These are phyloP conservation scores for Polyommatus icarus DNA, from an alignment of 2,888 invertebrate genomes.

Conservation along the genomic window DNA sequence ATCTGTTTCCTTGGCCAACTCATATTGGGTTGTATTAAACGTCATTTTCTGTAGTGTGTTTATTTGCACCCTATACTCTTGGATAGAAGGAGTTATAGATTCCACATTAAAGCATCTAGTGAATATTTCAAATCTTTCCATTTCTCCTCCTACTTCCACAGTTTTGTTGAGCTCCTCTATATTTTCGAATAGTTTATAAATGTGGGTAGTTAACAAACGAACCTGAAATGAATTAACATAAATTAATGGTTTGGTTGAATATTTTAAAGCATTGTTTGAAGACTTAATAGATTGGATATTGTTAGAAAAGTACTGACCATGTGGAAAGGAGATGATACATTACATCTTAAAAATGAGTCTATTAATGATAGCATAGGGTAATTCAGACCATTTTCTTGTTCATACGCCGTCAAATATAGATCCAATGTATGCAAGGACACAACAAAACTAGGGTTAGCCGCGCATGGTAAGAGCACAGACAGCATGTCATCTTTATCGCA, in stretches of 20 bases:
- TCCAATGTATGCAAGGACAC: slow-evolving; percentile 77
- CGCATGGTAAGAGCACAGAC: slow-evolving; percentile 67
- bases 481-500: slow-evolving; percentile 67
- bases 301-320: slow-evolving; percentile 71
- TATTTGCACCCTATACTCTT: slow-evolving; percentile 89
- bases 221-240: slow-evolving; percentile 70
- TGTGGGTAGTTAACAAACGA: slow-evolving; percentile 86
- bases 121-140: slow-evolving; percentile 82
- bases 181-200: slow-evolving; percentile 85
- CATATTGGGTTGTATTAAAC: slow-evolving; percentile 81
- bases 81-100: slow-evolving; percentile 84
- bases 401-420: slow-evolving; percentile 75
- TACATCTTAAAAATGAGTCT: slow-evolving; percentile 77
- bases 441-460: slow-evolving; percentile 68
- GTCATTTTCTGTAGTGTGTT: slow-evolving; percentile 87
- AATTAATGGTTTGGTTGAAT: background rate
- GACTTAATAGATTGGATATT: background rate
- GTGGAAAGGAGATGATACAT: slow-evolving; percentile 85
- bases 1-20: slow-evolving; percentile 77
- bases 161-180: slow-evolving; percentile 72
- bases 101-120: slow-evolving; percentile 86
- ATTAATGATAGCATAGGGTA: slow-evolving; percentile 68
- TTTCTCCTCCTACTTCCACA: slow-evolving; percentile 52
- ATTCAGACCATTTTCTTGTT: slow-evolving; percentile 67
- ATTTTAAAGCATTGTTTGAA: background rate